These are phyloP conservation scores for Zingel zingel DNA, from an alignment of 2,113 vertebrate species.

Conservation along the genomic window DNA sequence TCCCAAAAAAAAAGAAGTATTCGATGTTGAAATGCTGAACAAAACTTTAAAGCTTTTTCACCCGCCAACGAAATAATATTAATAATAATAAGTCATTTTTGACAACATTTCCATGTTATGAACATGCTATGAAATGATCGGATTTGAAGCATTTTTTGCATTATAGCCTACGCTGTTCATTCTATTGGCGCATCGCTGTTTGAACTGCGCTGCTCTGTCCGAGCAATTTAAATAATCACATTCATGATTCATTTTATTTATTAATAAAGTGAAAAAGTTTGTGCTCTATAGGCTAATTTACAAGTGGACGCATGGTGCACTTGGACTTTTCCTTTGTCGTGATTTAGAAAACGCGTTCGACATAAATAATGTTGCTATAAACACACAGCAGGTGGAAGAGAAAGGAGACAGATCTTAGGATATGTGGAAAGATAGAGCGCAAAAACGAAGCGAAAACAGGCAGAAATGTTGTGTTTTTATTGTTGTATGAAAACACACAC, in stretches of 20 bases:
- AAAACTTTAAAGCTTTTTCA: neutral
- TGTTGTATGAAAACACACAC: too few relatives aligned
- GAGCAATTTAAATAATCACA: neutral
- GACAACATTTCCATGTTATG: neutral
- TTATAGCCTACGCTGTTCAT: too few relatives aligned
- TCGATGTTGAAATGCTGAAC: constrained; percentile 25
- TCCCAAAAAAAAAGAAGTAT: constrained; percentile 27
- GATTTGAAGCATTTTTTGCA: neutral
- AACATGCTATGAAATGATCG: neutral
- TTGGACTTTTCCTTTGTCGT: constrained; percentile 44
- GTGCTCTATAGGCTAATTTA: neutral
- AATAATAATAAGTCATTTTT: neutral
- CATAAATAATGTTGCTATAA: neutral
- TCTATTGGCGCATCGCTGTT: neutral
- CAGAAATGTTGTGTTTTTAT: too few relatives aligned
- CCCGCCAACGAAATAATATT: neutral
- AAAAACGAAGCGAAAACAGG: too few relatives aligned
- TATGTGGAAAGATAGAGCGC: too few relatives aligned
- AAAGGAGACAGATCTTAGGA: too few relatives aligned
- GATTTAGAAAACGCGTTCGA: neutral
- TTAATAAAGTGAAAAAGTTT: neutral
- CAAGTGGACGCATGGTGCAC: neutral
- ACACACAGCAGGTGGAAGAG: too few relatives aligned
- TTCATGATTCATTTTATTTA: neutral
- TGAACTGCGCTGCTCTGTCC: neutral